Evolutionary conservation across 2,113 vertebrate species (phyloP).

Genomic region (Heloderma charlesbogerti): DNA sequence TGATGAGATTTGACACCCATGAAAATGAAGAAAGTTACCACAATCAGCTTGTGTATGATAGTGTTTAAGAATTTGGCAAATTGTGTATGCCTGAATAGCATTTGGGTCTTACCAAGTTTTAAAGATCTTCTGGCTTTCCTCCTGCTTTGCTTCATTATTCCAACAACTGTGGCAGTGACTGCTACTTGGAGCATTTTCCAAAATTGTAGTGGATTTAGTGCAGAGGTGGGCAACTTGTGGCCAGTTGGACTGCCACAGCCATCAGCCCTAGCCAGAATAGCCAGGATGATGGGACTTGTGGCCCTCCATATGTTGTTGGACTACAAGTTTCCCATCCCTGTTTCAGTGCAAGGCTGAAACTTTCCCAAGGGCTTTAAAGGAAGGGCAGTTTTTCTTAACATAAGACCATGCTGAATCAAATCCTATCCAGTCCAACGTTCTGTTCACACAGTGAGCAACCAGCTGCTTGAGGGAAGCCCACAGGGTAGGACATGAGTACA

Average conservation of each 20-base stretch:
- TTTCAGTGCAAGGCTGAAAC: not conserved
- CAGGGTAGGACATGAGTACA: too few relatives aligned
- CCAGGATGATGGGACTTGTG: not conserved
- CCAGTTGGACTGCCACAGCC: not conserved
- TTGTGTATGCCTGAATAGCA: not conserved
- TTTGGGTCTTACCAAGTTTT: not conserved
- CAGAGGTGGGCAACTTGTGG: not conserved
- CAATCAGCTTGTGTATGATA: not conserved
- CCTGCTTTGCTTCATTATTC: not conserved
- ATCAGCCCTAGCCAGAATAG: not conserved
- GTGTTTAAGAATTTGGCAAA: not conserved
- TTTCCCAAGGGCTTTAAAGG: not conserved
- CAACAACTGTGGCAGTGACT: not conserved
- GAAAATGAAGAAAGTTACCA: conserved; percentile 1
- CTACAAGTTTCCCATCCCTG: not conserved
- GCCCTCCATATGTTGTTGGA: not conserved
- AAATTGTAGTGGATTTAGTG: not conserved
- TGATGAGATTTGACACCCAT: not conserved
- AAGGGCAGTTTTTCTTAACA: not conserved
- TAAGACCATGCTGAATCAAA: too few relatives aligned
- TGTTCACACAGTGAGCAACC: too few relatives aligned
- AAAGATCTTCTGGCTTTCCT: not conserved
- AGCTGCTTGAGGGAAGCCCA: too few relatives aligned
- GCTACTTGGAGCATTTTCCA: not conserved
- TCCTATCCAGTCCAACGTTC: too few relatives aligned